Base-by-base conservation (phyloP, 2,113 vertebrate species). In the Perca fluviatilis region DNA sequence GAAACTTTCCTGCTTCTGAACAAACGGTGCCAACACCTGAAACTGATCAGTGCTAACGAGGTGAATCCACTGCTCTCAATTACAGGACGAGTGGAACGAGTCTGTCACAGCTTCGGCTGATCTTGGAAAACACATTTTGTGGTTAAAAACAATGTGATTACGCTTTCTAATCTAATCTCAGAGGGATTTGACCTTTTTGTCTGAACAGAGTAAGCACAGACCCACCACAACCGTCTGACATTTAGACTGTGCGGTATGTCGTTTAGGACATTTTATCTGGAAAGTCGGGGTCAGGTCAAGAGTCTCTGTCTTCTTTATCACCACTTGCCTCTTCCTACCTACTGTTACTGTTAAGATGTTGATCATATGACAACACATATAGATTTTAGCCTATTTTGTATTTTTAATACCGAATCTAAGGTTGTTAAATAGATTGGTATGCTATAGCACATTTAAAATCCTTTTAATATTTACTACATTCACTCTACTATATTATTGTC, bases 11-110 rank as follows among this genome's bases (percentile, higher is more conserved):
- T 27, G n/a, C 56, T 40, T n/a, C 51, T 13, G 50, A 49, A 43
- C n/a, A 18, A 51, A 13, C 21, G 6, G 43, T 1, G 33, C 73
- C 58, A 71, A 65, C 80, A 83, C 73, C 65, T 82, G 60, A 51
- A 72, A 14, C 50, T 56, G 66, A 57, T 82, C 57, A 27, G 23
- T 11, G 30, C 36, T 23, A 2, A 61, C 25, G 30, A 43, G 49
- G 8, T 53, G 63, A 46, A 51, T n/a, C 60, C 50, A 23, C 4
- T n/a, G 60, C 36, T 16, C 68, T 36, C 36, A 33, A 2, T 57
- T 19, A 47, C 50, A 47, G 57, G 18, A 25, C 2, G 11, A 16
- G 27, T 1, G 40, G 25, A 68, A 14, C 3, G 12, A 49, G 40
- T 10, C 49, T 0, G 60, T 23, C 46, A 51, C 57, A 33, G 56